These are phyloP conservation scores for Ophion slaviceki DNA, from an alignment of 2,888 invertebrate genomes.

Conservation along the genomic window DNA sequence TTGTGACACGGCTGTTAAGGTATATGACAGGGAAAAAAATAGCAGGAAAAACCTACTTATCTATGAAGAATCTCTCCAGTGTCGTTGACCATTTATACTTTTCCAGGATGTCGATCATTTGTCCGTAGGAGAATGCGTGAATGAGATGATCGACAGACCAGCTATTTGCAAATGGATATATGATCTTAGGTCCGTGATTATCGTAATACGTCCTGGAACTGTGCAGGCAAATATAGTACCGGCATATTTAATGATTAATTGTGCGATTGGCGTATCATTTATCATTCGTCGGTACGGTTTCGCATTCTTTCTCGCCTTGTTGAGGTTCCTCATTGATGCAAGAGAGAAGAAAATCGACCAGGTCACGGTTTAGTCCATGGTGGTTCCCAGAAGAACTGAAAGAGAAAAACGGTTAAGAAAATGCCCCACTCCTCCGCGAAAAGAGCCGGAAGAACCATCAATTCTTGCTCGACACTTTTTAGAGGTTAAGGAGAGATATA, in stretches of 20 bases:
- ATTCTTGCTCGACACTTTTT: not conserved
- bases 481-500: too few species aligned
- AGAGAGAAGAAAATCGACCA: conserved; percentile 36
- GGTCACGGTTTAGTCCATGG: not conserved
- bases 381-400: not conserved
- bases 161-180: conserved; percentile 55
- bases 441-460: conserved; percentile 5
- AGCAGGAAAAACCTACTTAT: too few species aligned
- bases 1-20: not conserved
- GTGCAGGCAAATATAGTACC: conserved; percentile 50
- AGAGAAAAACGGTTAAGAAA: not conserved
- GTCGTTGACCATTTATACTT: conserved; percentile 40
- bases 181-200: conserved; percentile 18
- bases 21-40: not conserved
- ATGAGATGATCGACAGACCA: conserved; percentile 55
- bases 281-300: conserved; percentile 68
- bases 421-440: conserved; percentile 68
- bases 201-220: conserved; percentile 52
- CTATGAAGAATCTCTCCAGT: not conserved
- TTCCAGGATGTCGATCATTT: conserved; percentile 45
- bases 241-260: conserved; percentile 75
- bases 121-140: conserved; percentile 39
- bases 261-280: conserved; percentile 73
- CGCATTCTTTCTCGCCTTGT: conserved; percentile 28
- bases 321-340: conserved; percentile 7